Percentiles rank a stretch among this genome's conserved stretches.
Evolutionary conservation across 1,140 invertebrate genomes (phyloP).

Genomic region (Monochamus saltuarius): DNA sequence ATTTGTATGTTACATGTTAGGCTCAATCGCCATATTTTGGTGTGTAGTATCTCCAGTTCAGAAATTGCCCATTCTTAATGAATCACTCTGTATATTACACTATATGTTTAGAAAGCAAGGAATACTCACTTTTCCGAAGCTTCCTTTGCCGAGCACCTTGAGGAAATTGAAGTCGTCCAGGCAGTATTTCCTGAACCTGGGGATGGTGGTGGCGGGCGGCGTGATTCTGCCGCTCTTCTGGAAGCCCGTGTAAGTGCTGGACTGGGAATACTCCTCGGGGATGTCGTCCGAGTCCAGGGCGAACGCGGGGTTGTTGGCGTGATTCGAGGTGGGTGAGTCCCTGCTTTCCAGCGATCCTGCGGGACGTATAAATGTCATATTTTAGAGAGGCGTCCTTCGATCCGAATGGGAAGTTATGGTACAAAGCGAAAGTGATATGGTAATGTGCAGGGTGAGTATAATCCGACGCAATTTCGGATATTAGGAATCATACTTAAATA

Average conservation of each 20-base stretch:
- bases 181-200: slow-evolving; percentile 84
- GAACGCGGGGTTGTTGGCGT: slow-evolving; percentile 47
- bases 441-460: background rate
- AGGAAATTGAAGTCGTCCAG: slow-evolving; percentile 92
- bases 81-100: too few relatives aligned
- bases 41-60: too few relatives aligned
- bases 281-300: slow-evolving; percentile 42
- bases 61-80: too few relatives aligned
- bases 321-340: slow-evolving; percentile 44
- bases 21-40: too few relatives aligned
- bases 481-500: too few relatives aligned
- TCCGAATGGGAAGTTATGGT: background rate
- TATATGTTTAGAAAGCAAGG: too few relatives aligned
- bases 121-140: slow-evolving; percentile 91
- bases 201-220: slow-evolving; percentile 79
- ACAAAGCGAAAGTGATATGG: background rate
- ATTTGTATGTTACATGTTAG: too few relatives aligned
- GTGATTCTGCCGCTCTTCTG: slow-evolving; percentile 74
- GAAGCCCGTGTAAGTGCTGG: slow-evolving; percentile 64
- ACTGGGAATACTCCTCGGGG: slow-evolving; percentile 50
- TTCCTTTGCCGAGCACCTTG: slow-evolving; percentile 94
- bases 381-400: background rate
- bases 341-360: slow-evolving; percentile 37
- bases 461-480: background rate
- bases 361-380: slow-evolving; percentile 13